Evolutionary conservation across 2,797 vertebrate genomes (phyloP).

Genomic region (Somateria mollissima): DNA sequence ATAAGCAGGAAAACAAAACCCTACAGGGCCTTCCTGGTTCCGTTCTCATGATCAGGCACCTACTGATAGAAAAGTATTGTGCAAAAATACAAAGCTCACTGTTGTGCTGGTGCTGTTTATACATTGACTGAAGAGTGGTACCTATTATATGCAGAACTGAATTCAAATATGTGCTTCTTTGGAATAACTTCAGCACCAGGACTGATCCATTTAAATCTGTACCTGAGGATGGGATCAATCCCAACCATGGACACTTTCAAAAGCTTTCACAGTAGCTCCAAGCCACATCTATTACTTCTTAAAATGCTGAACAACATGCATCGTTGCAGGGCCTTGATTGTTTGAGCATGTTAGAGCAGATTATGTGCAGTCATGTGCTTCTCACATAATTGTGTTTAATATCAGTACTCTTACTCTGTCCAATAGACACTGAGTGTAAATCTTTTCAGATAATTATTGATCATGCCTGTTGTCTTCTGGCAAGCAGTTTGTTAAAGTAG

Average conservation of each 20-base stretch:
- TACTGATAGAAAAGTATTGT: background rate
- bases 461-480: background rate
- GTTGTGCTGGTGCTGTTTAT: background rate
- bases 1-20: background rate
- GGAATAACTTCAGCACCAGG: background rate
- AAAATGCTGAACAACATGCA: background rate
- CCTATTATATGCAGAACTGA: background rate
- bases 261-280: background rate
- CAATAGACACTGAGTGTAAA: background rate
- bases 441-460: background rate
- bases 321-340: background rate
- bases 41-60: background rate
- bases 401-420: background rate
- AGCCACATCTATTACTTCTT: background rate
- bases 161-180: background rate
- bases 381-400: background rate
- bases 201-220: background rate
- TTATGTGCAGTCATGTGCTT: background rate
- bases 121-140: background rate
- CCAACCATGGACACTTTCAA: background rate
- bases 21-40: background rate
- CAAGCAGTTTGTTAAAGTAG: background rate
- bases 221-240: background rate
- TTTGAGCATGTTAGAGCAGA: background rate
- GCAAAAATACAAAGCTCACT: background rate